These are phyloP conservation scores for Helleia helle DNA, from an alignment of 2,888 invertebrate species.

Conservation along the genomic window DNA sequence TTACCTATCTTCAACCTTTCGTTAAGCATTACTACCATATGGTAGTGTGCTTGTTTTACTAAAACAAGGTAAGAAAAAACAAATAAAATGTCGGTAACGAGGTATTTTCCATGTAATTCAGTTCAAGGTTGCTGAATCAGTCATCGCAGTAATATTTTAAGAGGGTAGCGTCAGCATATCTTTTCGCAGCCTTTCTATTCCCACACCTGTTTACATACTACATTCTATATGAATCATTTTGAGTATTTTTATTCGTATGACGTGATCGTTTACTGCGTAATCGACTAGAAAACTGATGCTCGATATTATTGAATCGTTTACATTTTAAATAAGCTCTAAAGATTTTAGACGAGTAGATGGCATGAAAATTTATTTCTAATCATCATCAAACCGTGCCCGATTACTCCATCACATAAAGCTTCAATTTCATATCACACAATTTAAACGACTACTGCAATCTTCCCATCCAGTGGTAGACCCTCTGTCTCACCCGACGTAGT, in stretches of 20 bases:
- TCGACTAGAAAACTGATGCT: background rate
- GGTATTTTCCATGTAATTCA: background rate
- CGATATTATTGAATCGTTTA: no score
- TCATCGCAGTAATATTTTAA: constrained; percentile 1
- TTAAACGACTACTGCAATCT: no score
- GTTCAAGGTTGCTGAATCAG: background rate
- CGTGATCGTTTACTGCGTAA: background rate
- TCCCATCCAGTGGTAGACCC: no score
- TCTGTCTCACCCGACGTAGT: no score
- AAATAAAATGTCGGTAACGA: constrained; percentile 2
- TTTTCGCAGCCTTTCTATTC: background rate
- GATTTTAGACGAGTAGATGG: no score
- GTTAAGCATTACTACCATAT: no score
- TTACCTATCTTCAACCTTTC: no score
- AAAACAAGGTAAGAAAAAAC: constrained; percentile 1
- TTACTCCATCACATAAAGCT: no score
- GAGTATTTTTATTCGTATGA: constrained; percentile 10
- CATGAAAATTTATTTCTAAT: no score
- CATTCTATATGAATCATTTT: constrained; percentile 19
- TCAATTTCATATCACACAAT: no score
- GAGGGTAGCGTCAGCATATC: background rate
- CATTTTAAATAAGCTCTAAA: no score
- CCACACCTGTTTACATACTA: constrained; percentile 16
- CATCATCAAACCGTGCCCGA: no score
- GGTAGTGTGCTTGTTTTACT: background rate